phyloP scores from a whole-genome alignment of 1,140 invertebrate genomes.

The Halotydeus destructor region DNA sequence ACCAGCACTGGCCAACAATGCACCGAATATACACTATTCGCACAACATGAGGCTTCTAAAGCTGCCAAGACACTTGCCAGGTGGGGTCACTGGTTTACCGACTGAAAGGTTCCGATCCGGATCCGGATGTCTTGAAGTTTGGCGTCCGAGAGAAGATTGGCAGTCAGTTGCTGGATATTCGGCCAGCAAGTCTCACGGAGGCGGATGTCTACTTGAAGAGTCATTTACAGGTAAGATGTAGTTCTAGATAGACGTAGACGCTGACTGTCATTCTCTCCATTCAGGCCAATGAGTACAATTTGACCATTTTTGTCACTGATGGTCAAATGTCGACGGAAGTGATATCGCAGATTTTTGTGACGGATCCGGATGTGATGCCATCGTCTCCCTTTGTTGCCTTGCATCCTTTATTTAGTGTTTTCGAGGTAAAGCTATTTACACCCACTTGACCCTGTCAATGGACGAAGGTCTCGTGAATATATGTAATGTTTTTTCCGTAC shows the following conservation, averaged over 20 bases:
- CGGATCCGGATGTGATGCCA: constrained; percentile 4
- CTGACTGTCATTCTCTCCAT: too few relatives aligned
- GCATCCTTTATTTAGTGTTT: constrained; percentile 14
- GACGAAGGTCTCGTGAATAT: too few relatives aligned
- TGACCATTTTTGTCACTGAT: constrained; percentile 19
- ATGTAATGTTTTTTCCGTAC: too few relatives aligned
- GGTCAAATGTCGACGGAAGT: constrained; percentile 16
- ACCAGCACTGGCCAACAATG: too few relatives aligned
- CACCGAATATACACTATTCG: constrained; percentile 19
- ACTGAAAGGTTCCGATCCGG: constrained; percentile 58
- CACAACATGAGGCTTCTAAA: constrained; percentile 20
- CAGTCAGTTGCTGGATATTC: constrained; percentile 14
- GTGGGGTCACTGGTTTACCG: constrained; percentile 51
- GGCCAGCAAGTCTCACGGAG: constrained; percentile 14
- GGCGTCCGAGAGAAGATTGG: constrained; percentile 14
- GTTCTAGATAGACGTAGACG: too few relatives aligned
- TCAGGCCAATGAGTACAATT: constrained; percentile 17
- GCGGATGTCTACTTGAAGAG: constrained; percentile 18
- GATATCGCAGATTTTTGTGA: constrained; percentile 17
- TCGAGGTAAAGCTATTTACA: constrained; percentile 19
- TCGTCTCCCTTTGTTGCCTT: constrained; percentile 16
- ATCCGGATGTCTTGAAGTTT: constrained; percentile 33
- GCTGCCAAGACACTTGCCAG: constrained; percentile 17
- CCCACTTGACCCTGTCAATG: too few relatives aligned
- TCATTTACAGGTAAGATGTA: constrained; percentile 14